Evolutionary conservation across 2,797 vertebrate species (phyloP).

Genomic region (Betta splendens): DNA sequence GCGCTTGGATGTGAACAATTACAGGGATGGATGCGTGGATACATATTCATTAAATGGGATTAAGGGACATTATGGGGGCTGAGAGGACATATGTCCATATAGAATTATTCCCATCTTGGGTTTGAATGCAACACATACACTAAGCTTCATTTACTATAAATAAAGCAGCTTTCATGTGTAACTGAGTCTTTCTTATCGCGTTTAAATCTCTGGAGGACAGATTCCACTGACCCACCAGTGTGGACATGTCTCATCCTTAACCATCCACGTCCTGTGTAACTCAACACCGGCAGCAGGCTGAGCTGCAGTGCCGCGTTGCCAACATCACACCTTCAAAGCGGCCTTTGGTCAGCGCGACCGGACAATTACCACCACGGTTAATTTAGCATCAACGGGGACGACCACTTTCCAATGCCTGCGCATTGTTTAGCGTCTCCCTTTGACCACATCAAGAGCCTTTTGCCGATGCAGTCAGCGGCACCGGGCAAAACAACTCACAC

Average conservation of each 20-base stretch:
- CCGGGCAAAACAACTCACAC: conserved; percentile 78
- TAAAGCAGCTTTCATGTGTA: too few species aligned
- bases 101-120: conserved; percentile 3
- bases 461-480: conserved; percentile 69
- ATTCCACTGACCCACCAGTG: conserved; percentile 69
- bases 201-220: conserved; percentile 57
- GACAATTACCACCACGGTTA: conserved; percentile 81
- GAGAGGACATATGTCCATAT: neutral
- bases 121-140: neutral
- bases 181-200: conserved; percentile 50
- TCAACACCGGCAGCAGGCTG: conserved; percentile 62
- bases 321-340: conserved; percentile 67
- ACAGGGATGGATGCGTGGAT: conserved; percentile 28
- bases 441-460: conserved; percentile 72
- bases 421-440: conserved; percentile 59
- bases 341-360: conserved; percentile 70
- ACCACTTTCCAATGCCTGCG: conserved; percentile 62
- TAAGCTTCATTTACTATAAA: too few species aligned
- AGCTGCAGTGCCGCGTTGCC: conserved; percentile 48
- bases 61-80: conserved; percentile 6
- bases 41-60: conserved; percentile 44
- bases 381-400: conserved; percentile 66
- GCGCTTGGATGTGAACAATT: conserved; percentile 30
- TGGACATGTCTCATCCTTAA: conserved; percentile 62
- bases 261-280: conserved; percentile 60